Base-by-base conservation (phyloP, 2,797 vertebrate genomes). In the Cossypha niveicapilla region DNA sequence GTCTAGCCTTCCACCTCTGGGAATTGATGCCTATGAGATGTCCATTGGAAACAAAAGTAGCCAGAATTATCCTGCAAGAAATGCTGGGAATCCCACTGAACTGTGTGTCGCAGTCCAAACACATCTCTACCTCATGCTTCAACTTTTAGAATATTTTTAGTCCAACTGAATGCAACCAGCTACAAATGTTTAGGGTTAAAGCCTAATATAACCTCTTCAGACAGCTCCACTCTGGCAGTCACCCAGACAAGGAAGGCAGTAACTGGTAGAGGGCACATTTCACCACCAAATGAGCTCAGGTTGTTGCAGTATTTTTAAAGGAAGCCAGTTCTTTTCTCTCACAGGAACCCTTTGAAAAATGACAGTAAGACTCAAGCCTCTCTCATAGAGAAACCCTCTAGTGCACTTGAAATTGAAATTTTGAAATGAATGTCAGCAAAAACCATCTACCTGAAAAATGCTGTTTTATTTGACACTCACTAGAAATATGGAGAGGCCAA, bases 331-430 rank as follows among this genome's bases (percentile, higher is more conserved):
- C 23, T 62, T 61, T 35, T 7, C 45, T 73, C 25, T 88, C 28
- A 60, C 32, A 50, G 48, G 21, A 84, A 5, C 14, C 12, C 35
- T 84, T 68, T 86, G 83, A 93, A 56, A 95, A 75, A 79, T 39
- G 51, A 44, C 2, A 1, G 39, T 32, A 54, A 67, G 81, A 82
- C 77, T 82, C 63, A 85, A 83, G 51, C 50, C 54, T 71, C 35
- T 60, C 18, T 87, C 25, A 35, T 0, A 88, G 21, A 58, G 35
- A 73, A 92, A 68, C 11, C 18, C 11, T 75, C 23, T 42, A 61
- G 54, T 62, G 53, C 15, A 22, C 70, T 86, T 80, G 42, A 75
- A 86, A 93, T 47, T 72, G 86, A 88, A 90, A 88, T 88, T 88
- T 70, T 27, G 9, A 82, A 90, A 86, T 42, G 12, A 63, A 51